Conservation (phyloP, 2,888 invertebrate genomes). For the Teleogryllus oceanicus region DNA sequence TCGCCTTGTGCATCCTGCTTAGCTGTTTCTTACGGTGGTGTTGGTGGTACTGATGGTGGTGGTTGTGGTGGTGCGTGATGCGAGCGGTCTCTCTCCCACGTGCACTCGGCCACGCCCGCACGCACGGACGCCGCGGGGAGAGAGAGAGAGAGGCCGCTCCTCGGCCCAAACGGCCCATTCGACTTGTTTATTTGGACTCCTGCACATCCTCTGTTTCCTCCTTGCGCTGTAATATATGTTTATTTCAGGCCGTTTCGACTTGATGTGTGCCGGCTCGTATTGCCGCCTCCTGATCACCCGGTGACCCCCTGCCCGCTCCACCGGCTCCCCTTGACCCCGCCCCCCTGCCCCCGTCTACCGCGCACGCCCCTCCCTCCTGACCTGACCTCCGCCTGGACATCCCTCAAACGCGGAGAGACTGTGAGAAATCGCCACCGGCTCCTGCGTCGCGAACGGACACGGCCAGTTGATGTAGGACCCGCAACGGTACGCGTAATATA, state of each 20-base stretch:
- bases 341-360: not conserved
- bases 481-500: too few species aligned
- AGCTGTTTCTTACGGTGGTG: too few species aligned
- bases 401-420: not conserved
- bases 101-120: too few species aligned
- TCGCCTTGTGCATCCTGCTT: too few species aligned
- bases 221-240: not conserved
- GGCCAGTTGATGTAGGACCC: too few species aligned
- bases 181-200: too few species aligned
- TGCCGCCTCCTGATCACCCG: not conserved
- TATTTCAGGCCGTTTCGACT: not conserved
- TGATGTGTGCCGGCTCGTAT: constrained; percentile 9
- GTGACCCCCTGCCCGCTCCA: not conserved
- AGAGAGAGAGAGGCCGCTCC: too few species aligned
- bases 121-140: too few species aligned
- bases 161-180: too few species aligned
- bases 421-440: not conserved
- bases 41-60: too few species aligned
- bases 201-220: not conserved
- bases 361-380: not conserved
- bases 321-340: constrained; percentile 6
- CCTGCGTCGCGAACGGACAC: not conserved
- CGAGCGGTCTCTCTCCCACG: too few species aligned
- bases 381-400: not conserved
- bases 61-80: too few species aligned